A percentile compares a stretch with the other conserved stretches of the same genome.
phyloP scores from a whole-genome alignment of 2,797 vertebrate species.

The Harpagifer antarcticus region DNA sequence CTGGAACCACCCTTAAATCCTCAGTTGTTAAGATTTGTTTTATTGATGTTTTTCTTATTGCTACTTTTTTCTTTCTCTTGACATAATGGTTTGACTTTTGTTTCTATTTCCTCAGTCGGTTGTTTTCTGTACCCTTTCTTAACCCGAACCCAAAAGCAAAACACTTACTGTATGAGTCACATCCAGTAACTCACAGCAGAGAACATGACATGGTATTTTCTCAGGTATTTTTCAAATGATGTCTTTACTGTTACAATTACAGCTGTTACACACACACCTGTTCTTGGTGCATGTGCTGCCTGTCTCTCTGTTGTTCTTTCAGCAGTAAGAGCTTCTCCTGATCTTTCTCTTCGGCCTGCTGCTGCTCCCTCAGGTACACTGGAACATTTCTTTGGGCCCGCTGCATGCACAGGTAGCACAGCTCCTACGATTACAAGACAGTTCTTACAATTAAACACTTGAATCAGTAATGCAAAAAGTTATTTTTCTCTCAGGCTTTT shows the following conservation, averaged over 20 bases:
- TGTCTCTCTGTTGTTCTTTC: conserved; percentile 78
- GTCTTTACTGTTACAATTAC: neutral
- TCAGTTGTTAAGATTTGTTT: neutral
- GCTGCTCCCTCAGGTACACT: conserved; percentile 73
- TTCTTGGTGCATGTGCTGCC: conserved; percentile 74
- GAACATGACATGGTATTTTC: neutral
- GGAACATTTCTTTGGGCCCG: conserved; percentile 81
- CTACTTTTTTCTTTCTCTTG: conserved; percentile 1
- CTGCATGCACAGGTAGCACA: conserved; percentile 90
- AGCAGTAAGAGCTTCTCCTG: conserved; percentile 82
- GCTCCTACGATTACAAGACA: conserved; percentile 79
- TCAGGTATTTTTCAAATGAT: neutral
- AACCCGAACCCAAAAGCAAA: neutral
- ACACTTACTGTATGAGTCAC: neutral
- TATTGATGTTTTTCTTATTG: conserved; percentile 13
- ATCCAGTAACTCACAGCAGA: neutral
- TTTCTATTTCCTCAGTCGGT: neutral
- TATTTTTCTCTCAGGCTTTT: neutral
- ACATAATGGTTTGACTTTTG: conserved; percentile 2
- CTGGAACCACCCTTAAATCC: conserved; percentile 15
- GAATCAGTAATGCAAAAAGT: neutral
- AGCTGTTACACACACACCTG: conserved; percentile 71
- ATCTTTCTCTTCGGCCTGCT: conserved; percentile 72
- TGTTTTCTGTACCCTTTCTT: neutral
- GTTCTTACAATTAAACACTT: neutral